Conservation (phyloP, 2,113 vertebrate genomes). For the Uria lomvia region DNA sequence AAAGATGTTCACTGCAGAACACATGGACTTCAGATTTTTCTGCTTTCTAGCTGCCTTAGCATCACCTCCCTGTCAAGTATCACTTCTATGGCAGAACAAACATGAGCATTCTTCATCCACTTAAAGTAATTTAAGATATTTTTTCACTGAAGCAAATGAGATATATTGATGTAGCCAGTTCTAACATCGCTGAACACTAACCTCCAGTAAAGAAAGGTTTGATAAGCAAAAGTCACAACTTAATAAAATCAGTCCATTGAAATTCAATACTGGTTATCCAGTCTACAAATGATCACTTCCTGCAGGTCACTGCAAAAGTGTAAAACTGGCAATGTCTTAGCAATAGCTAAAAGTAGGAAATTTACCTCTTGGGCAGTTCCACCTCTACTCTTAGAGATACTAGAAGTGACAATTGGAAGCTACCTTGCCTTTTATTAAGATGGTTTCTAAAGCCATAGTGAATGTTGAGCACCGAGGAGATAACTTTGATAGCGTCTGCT, state of each 20-base stretch:
- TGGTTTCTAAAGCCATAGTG: not conserved
- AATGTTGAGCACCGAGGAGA: not conserved
- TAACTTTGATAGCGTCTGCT: not conserved
- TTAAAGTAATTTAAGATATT: not conserved
- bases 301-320: not conserved
- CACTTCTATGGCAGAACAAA: not conserved
- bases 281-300: not conserved
- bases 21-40: not conserved
- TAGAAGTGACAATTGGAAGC: not conserved
- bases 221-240: not conserved
- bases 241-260: not conserved
- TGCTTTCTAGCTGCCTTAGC: not conserved
- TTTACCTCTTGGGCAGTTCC: not conserved
- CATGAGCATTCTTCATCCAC: not conserved
- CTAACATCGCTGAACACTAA: not conserved
- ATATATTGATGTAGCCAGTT: not conserved
- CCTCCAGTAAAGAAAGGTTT: not conserved
- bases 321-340: not conserved
- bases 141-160: not conserved
- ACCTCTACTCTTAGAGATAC: not conserved
- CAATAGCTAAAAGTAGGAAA: not conserved
- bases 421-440: not conserved
- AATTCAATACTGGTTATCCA: not conserved
- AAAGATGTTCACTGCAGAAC: not conserved
- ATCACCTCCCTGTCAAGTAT: not conserved